Conservation (phyloP, 2,113 vertebrate species). For the crab-eating macaque (Macaca fascicularis) region DNA sequence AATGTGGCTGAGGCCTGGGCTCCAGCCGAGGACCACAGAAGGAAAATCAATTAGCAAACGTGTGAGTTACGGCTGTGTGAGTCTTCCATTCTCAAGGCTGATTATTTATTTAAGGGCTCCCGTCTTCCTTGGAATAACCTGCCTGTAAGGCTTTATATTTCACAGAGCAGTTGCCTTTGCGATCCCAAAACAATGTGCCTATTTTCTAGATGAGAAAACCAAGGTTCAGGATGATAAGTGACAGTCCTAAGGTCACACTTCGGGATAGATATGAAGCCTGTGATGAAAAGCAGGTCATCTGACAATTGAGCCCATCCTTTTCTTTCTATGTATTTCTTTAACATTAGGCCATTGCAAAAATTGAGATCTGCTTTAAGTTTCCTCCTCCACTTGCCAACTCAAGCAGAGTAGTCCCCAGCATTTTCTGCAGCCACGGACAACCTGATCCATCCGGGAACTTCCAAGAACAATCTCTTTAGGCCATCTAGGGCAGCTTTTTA, state of each 20-base stretch:
- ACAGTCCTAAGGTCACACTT: neutral
- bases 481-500: neutral
- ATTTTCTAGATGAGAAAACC: neutral
- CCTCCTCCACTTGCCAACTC: neutral
- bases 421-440: neutral
- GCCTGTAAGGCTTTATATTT: neutral
- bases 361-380: neutral
- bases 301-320: neutral
- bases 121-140: neutral
- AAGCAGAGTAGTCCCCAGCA: neutral
- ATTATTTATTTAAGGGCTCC: neutral
- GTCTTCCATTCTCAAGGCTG: neutral
- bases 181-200: neutral
- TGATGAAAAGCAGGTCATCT: neutral
- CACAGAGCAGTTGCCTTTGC: neutral
- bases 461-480: neutral
- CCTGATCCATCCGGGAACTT: fast-evolving
- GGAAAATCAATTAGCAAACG: neutral
- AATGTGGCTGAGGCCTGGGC: neutral
- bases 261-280: neutral
- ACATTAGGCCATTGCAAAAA: neutral
- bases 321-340: neutral
- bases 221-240: neutral
- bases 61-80: neutral
- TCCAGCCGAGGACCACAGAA: neutral